phyloP scores from a whole-genome alignment of 2,113 vertebrate species.

The Brienomyrus brachyistius region DNA sequence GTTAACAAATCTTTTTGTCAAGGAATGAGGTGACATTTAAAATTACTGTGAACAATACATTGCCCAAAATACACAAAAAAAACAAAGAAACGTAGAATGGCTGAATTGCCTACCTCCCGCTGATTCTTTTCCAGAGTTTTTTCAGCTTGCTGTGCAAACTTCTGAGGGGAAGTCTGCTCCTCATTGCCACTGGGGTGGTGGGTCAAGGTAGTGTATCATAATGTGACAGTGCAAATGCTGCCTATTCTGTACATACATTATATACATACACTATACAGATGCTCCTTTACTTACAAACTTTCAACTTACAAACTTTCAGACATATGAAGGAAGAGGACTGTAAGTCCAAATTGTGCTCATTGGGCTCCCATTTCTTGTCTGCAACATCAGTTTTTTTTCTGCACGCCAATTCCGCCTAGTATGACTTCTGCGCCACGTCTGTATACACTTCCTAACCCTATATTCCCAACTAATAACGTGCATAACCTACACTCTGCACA shows the following conservation, averaged over 20 bases:
- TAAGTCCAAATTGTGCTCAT: no score
- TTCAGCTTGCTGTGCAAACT: not conserved
- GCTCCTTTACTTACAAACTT: no score
- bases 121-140: not conserved
- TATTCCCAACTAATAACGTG: not conserved
- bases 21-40: not conserved
- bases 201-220: not conserved
- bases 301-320: no score
- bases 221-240: not conserved
- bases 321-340: no score
- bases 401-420: no score
- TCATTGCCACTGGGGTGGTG: not conserved
- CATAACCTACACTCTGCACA: not conserved
- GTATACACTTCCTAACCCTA: not conserved
- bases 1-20: not conserved
- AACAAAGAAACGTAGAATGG: not conserved
- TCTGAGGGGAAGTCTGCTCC: constrained; percentile 3
- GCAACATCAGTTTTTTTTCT: no score
- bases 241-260: not conserved
- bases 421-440: no score
- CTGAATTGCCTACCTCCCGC: not conserved
- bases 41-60: not conserved
- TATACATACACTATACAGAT: not conserved
- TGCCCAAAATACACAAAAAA: not conserved
- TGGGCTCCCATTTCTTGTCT: no score